phyloP scores from a whole-genome alignment of 2,888 invertebrate species.

The Ecliptopera silaceata region DNA sequence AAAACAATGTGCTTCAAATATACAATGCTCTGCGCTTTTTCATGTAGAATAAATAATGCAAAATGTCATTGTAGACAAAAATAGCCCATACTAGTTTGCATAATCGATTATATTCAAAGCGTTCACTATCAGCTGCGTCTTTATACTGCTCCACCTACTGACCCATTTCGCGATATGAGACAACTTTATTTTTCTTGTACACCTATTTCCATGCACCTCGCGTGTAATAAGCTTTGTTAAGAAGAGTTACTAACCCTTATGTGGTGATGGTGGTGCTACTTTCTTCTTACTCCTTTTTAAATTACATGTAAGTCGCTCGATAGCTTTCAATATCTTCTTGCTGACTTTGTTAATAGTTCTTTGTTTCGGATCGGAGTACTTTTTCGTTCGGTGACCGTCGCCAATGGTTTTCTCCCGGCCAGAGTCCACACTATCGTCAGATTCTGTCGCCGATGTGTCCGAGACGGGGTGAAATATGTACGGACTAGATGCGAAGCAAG shows the following conservation, averaged over 20 bases:
- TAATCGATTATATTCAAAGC: constrained; percentile 32
- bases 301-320: constrained; percentile 74
- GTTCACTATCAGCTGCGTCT: constrained; percentile 25
- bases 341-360: constrained; percentile 80
- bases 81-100: constrained; percentile 24
- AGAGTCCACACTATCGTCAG: constrained; percentile 71
- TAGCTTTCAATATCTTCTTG: constrained; percentile 73
- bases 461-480: constrained; percentile 76
- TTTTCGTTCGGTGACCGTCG: constrained; percentile 66
- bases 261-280: constrained; percentile 39
- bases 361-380: constrained; percentile 74
- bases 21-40: background rate
- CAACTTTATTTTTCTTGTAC: constrained; percentile 18
- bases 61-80: background rate
- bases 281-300: constrained; percentile 66
- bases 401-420: constrained; percentile 67
- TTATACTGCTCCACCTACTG: constrained; percentile 22
- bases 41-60: background rate
- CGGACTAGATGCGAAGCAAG: constrained; percentile 68
- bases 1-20: constrained; percentile 9
- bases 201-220: constrained; percentile 16
- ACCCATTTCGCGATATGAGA: constrained; percentile 29
- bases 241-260: constrained; percentile 43
- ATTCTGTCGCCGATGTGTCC: constrained; percentile 75
- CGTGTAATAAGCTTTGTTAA: constrained; percentile 21